Base-by-base conservation (phyloP, 2,888 invertebrate genomes). In the Andrena fulva region DNA sequence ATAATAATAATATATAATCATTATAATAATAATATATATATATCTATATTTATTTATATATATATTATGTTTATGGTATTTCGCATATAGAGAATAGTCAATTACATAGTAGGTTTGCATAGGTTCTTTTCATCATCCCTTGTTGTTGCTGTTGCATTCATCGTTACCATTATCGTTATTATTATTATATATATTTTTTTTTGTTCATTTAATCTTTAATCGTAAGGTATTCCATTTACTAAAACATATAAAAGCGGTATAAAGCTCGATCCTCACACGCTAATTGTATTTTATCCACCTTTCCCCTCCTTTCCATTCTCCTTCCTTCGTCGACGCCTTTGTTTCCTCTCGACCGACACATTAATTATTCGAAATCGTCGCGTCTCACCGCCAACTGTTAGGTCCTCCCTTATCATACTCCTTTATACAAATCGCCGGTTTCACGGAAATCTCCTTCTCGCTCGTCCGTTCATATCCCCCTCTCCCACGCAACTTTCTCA, bases 191-290 rank as follows among this genome's bases (percentile, higher is more conserved):
- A 42, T 42, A 42, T 77, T 80, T 77, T 82, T 86, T 85, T 84
- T 86, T 88, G 83, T 83, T 90, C 71, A 80, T 88, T 89, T 90
- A 89, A 89, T 87, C 90, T 88, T 90, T 91, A 89, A 87, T 84
- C 85, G 85, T 90, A 90, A 80, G 90, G 91, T 91, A 90, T 90
- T 91, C 89, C 90, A 90, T 91, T 56, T 91, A 91, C 92, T 93
- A 93, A 93, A 56, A 93, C 92, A 93, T 93, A 92, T 90, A 93
- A 93, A 93, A 93, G 93, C 93, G 90, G 92, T 93, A 93, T 91
- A 93, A 93, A 93, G 93, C 93, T 93, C 93, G 93, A 92, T 93
- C 91, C 91, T 92, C 92, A 91, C 91, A 92, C 92, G 91, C 92
- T 89, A 86, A 84, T 76, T 80, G 66, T 75, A 67, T 64, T 50